Base-by-base conservation (phyloP, 2,113 vertebrate genomes). In the Ahaetulla prasina region DNA sequence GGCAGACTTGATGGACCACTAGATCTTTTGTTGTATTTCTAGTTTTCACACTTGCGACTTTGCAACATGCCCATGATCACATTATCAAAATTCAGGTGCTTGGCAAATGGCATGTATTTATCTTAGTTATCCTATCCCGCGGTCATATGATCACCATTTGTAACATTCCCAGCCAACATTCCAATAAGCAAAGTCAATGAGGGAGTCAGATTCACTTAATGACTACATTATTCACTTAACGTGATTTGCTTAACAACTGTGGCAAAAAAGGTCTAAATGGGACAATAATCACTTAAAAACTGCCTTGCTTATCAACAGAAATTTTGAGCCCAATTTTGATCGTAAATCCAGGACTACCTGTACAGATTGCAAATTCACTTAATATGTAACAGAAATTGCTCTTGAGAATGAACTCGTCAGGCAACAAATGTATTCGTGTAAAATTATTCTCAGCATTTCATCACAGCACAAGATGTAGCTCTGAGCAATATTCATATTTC, bases 391-490 rank as follows among this genome's bases (percentile, higher is more conserved):
- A 91, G 60, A 88, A 88, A 43, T 52, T 89, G 74, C n/a, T 92
- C 74, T 88, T 89, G 43, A 85, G 45, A 89, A 89, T 60, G 47
- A 92, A 94, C 88, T 43, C 39, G 74, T 92, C 94, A 95, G 88
- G n/a, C 52, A 91, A 91, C 63, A 84, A 93, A 53, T 4, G 49
- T 45, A 68, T 57, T 68, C 39, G 50, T 92, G 85, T 0, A 53
- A 94, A 94, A 89, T 89, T 88, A 18, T 50, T 94, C 93, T 94
- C 95, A 85, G 0, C 68, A 93, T 97, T 96, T 96, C 95, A 94
- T 93, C 92, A 92, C 1, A 20, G 95, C 93, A 96, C 92, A 97
- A 96, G 97, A 97, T 91, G 50, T 97, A 97, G 98, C 98, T 98
- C 92, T 97, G 93, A 98, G 98, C 97, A 94, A 97, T 23, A 90